Evolutionary conservation across 2,888 invertebrate species (phyloP).

Genomic region (Kryphioiulus occultus): DNA sequence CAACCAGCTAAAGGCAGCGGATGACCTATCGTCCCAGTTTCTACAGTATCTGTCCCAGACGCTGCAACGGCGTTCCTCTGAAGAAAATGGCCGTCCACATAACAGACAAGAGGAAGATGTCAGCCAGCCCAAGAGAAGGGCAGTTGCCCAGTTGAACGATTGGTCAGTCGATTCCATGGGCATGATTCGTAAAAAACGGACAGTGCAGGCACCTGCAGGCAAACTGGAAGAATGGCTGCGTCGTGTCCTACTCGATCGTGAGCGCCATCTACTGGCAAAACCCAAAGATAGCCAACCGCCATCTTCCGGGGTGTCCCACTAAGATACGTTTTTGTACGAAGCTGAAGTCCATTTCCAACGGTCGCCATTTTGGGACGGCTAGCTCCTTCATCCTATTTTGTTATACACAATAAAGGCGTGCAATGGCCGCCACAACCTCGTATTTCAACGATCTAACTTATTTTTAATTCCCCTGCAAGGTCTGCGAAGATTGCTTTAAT

Average conservation of each 20-base stretch:
- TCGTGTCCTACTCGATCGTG: not conserved
- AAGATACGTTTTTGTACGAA: not conserved
- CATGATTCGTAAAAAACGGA: constrained; percentile 7
- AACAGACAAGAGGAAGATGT: not conserved
- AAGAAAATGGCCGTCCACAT: not conserved
- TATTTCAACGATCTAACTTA: not conserved
- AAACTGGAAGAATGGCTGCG: not conserved
- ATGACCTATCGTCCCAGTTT: constrained; percentile 29
- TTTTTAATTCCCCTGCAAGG: not conserved
- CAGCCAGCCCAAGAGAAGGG: not conserved
- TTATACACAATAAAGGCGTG: not conserved
- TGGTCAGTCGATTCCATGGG: constrained; percentile 1
- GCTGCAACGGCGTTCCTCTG: not conserved
- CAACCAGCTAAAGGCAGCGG: not conserved
- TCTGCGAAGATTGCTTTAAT: not conserved
- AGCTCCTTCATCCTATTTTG: not conserved
- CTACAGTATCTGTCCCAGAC: not conserved
- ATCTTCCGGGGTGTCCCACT: not conserved
- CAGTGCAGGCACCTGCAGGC: not conserved
- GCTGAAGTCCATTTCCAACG: not conserved
- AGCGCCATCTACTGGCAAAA: not conserved
- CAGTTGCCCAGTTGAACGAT: not conserved
- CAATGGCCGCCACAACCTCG: not conserved
- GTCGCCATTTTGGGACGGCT: not conserved
- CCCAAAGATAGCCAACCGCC: not conserved